Conservation (phyloP, 2,113 vertebrate species). For the Cyanistes caeruleus region DNA sequence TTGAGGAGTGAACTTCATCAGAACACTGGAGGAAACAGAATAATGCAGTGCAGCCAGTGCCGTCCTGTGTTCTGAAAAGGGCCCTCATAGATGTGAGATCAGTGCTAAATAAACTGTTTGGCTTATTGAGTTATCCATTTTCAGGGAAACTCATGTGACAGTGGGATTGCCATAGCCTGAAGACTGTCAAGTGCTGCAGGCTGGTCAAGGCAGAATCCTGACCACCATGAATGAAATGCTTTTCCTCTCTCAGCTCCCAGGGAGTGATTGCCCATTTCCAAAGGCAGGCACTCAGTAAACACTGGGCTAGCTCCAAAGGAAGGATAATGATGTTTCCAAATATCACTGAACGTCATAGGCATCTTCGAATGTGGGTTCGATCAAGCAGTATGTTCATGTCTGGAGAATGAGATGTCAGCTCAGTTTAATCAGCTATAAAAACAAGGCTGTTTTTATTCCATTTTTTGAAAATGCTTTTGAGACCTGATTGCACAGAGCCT, state of each 20-base stretch:
- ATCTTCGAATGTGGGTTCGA: conserved; percentile 6
- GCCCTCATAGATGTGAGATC: not conserved
- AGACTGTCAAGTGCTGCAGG: not conserved
- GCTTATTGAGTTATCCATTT: not conserved
- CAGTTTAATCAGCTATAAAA: not conserved
- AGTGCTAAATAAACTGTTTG: not conserved
- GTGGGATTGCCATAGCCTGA: not conserved
- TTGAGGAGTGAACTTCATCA: not conserved
- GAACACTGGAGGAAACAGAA: not conserved
- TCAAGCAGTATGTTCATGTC: not conserved
- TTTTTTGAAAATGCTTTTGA: not conserved
- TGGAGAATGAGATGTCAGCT: not conserved
- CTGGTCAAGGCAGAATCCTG: not conserved
- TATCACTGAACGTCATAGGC: not conserved
- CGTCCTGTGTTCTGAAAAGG: not conserved
- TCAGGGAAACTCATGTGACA: not conserved
- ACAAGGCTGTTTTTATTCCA: not conserved
- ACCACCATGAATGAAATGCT: not conserved
- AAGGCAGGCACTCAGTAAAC: not conserved
- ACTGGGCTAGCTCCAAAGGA: not conserved
- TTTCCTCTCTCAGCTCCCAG: not conserved
- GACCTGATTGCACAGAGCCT: not conserved
- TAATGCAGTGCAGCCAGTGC: not conserved
- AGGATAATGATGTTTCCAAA: not conserved
- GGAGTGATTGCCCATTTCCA: not conserved